Conservation (phyloP, 2,113 vertebrate species). For the Chascanopsetta lugubris region DNA sequence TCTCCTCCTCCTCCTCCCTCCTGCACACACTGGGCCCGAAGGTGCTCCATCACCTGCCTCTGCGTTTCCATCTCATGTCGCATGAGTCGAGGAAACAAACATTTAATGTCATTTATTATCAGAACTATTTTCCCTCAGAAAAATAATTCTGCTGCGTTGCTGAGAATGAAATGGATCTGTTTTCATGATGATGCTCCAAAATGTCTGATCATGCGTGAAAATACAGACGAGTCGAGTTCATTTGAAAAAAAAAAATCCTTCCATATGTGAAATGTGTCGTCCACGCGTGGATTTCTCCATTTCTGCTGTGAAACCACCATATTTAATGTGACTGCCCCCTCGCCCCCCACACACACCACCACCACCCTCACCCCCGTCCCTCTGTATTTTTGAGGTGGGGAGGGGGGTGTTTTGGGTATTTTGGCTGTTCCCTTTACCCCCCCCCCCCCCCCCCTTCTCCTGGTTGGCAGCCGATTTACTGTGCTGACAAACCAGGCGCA, state of each 20-base stretch:
- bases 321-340: slow-evolving; percentile 2
- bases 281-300: no score
- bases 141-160: slow-evolving; percentile 12
- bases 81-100: not conserved
- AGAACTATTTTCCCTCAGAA: not conserved
- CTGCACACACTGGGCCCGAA: slow-evolving; percentile 50
- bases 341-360: no score
- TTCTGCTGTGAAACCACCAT: not conserved
- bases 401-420: slow-evolving; percentile 50
- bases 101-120: not conserved
- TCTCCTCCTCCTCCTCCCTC: not conserved
- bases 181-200: not conserved
- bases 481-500: slow-evolving; percentile 67
- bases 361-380: not conserved
- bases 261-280: no score
- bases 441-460: slow-evolving; percentile 1
- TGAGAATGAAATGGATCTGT: not conserved
- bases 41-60: slow-evolving; percentile 33
- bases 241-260: no score
- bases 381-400: not conserved
- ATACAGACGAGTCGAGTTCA: not conserved
- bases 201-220: no score
- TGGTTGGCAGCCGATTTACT: slow-evolving; percentile 71
- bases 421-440: slow-evolving; percentile 52
- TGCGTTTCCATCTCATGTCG: not conserved